Base-by-base conservation (phyloP, 2,888 invertebrate species). In the Oscheius sp. region DNA sequence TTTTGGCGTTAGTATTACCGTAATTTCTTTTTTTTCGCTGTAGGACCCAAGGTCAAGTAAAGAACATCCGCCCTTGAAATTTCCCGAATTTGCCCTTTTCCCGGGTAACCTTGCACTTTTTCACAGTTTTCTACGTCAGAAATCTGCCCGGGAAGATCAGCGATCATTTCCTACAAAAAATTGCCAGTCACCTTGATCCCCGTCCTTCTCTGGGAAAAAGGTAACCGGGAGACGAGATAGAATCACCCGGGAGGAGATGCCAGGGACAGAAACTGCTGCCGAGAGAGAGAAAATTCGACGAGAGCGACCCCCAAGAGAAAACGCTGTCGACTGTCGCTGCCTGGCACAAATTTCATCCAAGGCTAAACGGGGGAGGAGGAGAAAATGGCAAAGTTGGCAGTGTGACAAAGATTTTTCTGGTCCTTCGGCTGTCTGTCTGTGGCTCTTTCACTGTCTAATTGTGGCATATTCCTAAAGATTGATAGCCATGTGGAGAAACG, bases 331-430 rank as follows among this genome's bases (percentile, higher is more conserved):
- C 53, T 25, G 53, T 53, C 53, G 23, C 23, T 25, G 53, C 53
- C 53, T 53, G 53, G 53, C 53, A 53, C 53, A 18, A 21, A 53
- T 23, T 53, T 21, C 18, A 21, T n/a, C n/a, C 53, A 53, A 53
- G 53, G 53, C 53, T 53, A n/a, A 12, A 53, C 18, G 53, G 53
- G 35, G 35, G 5, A 53, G 23, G 25, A 12, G 53, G 53, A n/a
- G 25, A 16, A n/a, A 53, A 12, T 53, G 53, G 18, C 53, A 53
- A n/a, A n/a, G n/a, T n/a, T n/a, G n/a, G n/a, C n/a, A n/a, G n/a
- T n/a, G n/a, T n/a, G n/a, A n/a, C n/a, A n/a, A n/a, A n/a, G n/a
- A n/a, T n/a, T n/a, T n/a, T n/a, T n/a, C n/a, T n/a, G n/a, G n/a
- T n/a, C n/a, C n/a, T n/a, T n/a, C n/a, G n/a, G n/a, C n/a, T n/a